These are phyloP conservation scores for Podocnemis expansa DNA, from an alignment of 2,113 vertebrate genomes.

Conservation along the genomic window DNA sequence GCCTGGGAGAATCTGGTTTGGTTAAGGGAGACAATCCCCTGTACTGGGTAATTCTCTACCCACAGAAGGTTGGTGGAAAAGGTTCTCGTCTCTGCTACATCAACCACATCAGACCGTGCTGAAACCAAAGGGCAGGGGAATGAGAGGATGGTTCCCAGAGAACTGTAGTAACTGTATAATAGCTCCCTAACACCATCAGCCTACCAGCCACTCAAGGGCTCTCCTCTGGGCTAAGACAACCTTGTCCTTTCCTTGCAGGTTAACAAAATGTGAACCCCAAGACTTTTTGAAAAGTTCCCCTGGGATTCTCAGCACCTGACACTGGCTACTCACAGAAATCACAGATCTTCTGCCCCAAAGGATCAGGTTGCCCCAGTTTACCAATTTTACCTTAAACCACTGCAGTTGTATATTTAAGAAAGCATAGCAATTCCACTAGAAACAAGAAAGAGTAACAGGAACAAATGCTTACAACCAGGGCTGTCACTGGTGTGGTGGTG, in stretches of 20 bases:
- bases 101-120: not conserved
- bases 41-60: not conserved
- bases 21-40: not conserved
- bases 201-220: no score
- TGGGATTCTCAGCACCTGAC: no score
- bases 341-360: no score
- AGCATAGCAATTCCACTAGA: not conserved
- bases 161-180: no score
- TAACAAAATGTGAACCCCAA: no score
- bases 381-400: not conserved
- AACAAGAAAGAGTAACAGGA: not conserved
- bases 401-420: not conserved
- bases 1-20: slow-evolving; percentile 26
- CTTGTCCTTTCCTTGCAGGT: no score
- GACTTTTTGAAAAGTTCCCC: no score
- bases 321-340: no score
- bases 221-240: no score
- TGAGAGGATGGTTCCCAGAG: not conserved
- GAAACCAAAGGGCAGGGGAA: not conserved
- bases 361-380: no score
- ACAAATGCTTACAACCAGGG: not conserved
- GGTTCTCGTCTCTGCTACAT: not conserved
- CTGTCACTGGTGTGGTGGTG: no score
- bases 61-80: not conserved
- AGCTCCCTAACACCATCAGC: no score